These are phyloP conservation scores for Xylocopa sonorina DNA, from an alignment of 1,140 invertebrate genomes.

Conservation along the genomic window DNA sequence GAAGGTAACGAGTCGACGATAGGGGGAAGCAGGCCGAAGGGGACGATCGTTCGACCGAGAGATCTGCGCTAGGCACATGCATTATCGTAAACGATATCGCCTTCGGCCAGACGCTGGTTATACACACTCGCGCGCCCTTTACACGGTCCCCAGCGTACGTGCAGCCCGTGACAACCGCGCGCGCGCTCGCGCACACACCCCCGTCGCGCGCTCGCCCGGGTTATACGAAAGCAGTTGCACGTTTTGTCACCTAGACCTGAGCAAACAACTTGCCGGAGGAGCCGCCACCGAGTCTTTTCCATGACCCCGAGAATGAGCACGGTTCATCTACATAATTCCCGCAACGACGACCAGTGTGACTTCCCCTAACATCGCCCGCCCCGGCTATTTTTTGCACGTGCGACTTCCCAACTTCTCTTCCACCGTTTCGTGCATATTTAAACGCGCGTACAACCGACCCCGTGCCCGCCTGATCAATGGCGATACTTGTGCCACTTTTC, in stretches of 20 bases:
- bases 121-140: conserved; percentile 9
- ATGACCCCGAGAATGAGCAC: conserved; percentile 8
- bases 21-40: conserved; percentile 45
- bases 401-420: not conserved
- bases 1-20: conserved; percentile 61
- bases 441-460: not conserved
- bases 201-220: too few relatives aligned
- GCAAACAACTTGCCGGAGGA: conserved; percentile 56
- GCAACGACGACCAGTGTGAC: not conserved
- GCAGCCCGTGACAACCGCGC: conserved; percentile 30
- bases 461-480: not conserved
- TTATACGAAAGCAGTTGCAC: conserved; percentile 41
- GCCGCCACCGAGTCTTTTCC: conserved; percentile 43
- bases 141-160: conserved; percentile 1
- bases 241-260: conserved; percentile 50
- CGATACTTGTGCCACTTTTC: not conserved
- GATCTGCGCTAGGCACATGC: conserved; percentile 66
- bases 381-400: not conserved
- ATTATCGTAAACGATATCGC: conserved; percentile 68
- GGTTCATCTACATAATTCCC: conserved; percentile 26
- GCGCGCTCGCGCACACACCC: not conserved
- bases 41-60: conserved; percentile 64
- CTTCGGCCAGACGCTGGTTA: conserved; percentile 52
- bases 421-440: not conserved
- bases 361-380: too few relatives aligned